A percentile compares a stretch with the other conserved stretches of the same genome.
phyloP scores from a whole-genome alignment of 2,797 vertebrate species.

The Crenuchus spilurus region DNA sequence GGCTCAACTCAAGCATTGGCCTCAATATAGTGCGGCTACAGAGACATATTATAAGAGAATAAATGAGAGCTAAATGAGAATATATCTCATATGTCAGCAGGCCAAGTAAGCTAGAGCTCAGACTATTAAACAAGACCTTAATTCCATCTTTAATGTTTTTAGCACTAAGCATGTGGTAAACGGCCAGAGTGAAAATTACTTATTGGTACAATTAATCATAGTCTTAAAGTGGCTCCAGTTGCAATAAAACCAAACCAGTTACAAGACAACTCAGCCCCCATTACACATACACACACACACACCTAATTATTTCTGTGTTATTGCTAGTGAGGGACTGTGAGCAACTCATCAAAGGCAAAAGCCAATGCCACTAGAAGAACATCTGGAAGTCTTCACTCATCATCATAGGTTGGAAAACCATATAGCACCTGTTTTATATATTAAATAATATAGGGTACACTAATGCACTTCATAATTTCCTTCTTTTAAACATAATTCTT shows the following conservation, averaged over 20 bases:
- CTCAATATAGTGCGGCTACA: background rate
- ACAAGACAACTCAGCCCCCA: constrained; percentile 50
- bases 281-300: constrained; percentile 16
- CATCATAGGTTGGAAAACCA: constrained; percentile 53
- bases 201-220: constrained; percentile 59
- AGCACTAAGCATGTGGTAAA: constrained; percentile 42
- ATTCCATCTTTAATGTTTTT: constrained; percentile 39
- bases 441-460: constrained; percentile 46
- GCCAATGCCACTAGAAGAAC: constrained; percentile 48
- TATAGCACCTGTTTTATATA: constrained; percentile 58
- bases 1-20: background rate
- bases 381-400: constrained; percentile 61
- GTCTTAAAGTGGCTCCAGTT: constrained; percentile 56
- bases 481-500: constrained; percentile 34
- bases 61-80: constrained; percentile 17
- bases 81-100: constrained; percentile 10
- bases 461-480: constrained; percentile 48
- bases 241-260: constrained; percentile 58
- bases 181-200: constrained; percentile 49
- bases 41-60: background rate
- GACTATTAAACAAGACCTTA: constrained; percentile 42
- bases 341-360: constrained; percentile 53
- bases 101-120: background rate
- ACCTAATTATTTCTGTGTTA: constrained; percentile 51
- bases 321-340: constrained; percentile 44